Evolutionary conservation across 1,140 invertebrate species (phyloP), one percentile per base, ranked within the genome.

Genomic region (Drosophila insularis): DNA sequence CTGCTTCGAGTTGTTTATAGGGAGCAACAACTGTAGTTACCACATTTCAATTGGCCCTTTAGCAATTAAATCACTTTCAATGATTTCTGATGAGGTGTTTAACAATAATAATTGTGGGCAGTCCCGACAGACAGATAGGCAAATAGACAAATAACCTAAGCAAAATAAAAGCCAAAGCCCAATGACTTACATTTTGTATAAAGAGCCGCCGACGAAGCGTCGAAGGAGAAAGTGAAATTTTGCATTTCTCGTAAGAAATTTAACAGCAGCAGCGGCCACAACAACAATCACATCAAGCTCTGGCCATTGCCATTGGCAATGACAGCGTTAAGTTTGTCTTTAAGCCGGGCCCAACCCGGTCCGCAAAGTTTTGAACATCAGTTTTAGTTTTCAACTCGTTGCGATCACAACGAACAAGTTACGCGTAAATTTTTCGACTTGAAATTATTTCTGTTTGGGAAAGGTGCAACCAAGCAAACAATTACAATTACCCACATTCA

Each of bases 171-270:
- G 60, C 39, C 43, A 59, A 84, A 73, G 76, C 82, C 82, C 82
- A 86, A 86, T 86, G 82, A 87, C 82, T 86, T 86, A 86, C 84
- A 86, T 86, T 86, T 68, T 59, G 19, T 50, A 50, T 19, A 23
- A 61, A 78, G 66, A 78, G 79, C 23, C 54, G 31, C 69, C 62
- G 71, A 73, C 73, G 76, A 82, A 89, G 67, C 81, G 82, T 27
- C 27, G 10, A 89, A 78, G 80, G 85, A 89, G 84, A 89, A 89
- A 89, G 84, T 89, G 84, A 89, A 89, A 89, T 89, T 89, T 89
- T 87, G 84, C 84, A 87, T 87, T 87, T 89, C 69, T 80, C 64
- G 69, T 63, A 67, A 68, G 60, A 72, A 53, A 27, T 65, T 58
- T 31, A 65, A 55, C 46, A 55, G 35, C 69, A 35, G 27, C 69